These are phyloP conservation scores for Anoura caudifer DNA, from an alignment of 2,113 vertebrate genomes.

Conservation along the genomic window DNA sequence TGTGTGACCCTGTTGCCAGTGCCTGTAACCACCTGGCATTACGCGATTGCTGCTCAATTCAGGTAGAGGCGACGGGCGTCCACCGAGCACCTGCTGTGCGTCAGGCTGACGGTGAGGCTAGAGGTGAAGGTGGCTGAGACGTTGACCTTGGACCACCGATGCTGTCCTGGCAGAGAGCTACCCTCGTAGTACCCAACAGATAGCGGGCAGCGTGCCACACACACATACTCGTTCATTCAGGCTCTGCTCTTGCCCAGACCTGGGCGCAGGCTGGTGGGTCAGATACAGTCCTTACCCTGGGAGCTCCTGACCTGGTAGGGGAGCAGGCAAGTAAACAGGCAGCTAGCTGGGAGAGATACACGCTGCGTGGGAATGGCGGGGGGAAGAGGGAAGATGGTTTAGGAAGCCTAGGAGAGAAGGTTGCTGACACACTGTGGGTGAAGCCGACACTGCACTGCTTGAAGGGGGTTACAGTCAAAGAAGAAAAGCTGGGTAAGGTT, in stretches of 20 bases:
- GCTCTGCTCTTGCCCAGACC: not conserved
- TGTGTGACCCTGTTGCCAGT: too few relatives aligned
- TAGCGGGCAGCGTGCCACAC: not conserved
- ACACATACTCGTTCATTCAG: not conserved
- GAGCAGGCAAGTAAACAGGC: not conserved
- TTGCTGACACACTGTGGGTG: too few relatives aligned
- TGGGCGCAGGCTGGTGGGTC: not conserved
- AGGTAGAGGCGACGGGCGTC: not conserved
- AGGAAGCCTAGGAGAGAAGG: not conserved
- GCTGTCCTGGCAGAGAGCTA: not conserved
- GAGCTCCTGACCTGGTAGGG: not conserved
- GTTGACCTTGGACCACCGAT: not conserved
- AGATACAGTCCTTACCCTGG: not conserved
- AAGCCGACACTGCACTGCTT: not conserved
- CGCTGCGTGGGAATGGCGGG: rapidly evolving
- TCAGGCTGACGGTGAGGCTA: not conserved
- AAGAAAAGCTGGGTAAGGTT: not conserved
- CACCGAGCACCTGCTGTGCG: not conserved
- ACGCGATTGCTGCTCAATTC: not conserved
- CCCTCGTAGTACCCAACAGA: not conserved
- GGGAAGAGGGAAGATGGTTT: not conserved
- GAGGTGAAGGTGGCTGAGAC: not conserved
- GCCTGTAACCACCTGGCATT: not conserved
- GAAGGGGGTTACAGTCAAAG: not conserved
- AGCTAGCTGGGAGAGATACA: not conserved